Conservation (phyloP, 2,797 vertebrate species). For the Valencia hispanica region DNA sequence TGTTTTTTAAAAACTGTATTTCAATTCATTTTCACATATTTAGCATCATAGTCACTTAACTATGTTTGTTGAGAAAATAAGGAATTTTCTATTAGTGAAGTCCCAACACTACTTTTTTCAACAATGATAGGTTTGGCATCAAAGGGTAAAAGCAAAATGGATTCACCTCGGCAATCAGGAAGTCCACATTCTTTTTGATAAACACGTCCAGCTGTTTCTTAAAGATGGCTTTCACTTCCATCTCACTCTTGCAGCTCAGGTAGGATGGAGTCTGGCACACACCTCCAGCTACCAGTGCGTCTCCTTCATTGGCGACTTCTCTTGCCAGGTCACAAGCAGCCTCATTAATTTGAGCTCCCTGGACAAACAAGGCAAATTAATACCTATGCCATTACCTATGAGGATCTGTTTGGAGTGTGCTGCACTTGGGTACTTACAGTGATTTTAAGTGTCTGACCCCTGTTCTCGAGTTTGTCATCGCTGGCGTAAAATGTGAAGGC, state of each 20-base stretch:
- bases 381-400: not conserved
- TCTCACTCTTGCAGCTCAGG: conserved; percentile 93
- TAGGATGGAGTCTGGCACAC: conserved; percentile 96
- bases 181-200: conserved; percentile 92
- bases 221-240: conserved; percentile 89
- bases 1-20: not conserved
- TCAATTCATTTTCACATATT: too few species aligned
- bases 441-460: conserved; percentile 67
- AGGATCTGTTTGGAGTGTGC: not conserved
- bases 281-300: conserved; percentile 93
- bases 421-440: conserved; percentile 56
- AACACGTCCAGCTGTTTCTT: conserved; percentile 92
- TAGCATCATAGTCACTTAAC: not conserved
- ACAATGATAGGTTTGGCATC: not conserved
- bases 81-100: too few species aligned
- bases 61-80: not conserved
- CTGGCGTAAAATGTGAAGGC: conserved; percentile 95
- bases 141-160: not conserved
- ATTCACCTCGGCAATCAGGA: conserved; percentile 94
- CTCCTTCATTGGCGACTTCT: conserved; percentile 91
- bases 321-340: conserved; percentile 93
- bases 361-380: not conserved
- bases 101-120: too few species aligned
- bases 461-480: conserved; percentile 94
- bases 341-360: conserved; percentile 93